Percentiles rank a stretch among this genome's conserved stretches.
Evolutionary conservation across 2,797 vertebrate genomes (phyloP).

Genomic region (Hephaestus fuliginosus): DNA sequence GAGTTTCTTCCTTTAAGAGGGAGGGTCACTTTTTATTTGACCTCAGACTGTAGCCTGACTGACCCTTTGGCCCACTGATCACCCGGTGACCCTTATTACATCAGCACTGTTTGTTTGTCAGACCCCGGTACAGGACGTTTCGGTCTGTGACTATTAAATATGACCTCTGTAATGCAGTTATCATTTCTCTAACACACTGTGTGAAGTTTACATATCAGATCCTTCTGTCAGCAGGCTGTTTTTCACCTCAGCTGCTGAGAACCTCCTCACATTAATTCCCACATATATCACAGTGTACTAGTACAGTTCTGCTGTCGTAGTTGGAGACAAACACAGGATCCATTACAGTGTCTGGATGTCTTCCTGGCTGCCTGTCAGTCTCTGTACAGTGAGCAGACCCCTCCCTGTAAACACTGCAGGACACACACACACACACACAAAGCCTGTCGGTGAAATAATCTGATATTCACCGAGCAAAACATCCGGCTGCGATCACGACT

Average conservation of each 20-base stretch:
- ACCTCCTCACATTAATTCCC: neutral
- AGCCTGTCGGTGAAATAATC: neutral
- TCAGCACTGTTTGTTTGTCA: neutral
- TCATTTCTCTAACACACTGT: neutral
- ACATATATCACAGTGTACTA: neutral
- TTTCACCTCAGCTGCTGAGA: neutral
- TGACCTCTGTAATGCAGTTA: neutral
- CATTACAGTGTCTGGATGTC: constrained; percentile 29
- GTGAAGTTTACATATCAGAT: neutral
- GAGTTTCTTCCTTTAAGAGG: neutral
- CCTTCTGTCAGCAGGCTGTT: neutral
- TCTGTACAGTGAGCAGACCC: constrained; percentile 26
- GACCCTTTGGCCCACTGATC: constrained; percentile 6
- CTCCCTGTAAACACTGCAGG: constrained; percentile 18
- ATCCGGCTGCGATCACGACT: too few relatives aligned
- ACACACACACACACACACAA: neutral
- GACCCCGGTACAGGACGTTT: neutral
- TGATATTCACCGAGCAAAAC: neutral
- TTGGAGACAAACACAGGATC: constrained; percentile 10
- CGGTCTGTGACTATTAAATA: neutral
- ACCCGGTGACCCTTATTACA: neutral
- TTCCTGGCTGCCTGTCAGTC: constrained; percentile 3
- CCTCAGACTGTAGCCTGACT: neutral
- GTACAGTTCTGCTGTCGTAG: neutral
- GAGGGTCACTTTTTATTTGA: neutral